Evolutionary conservation across 2,888 invertebrate genomes (phyloP).

Genomic region (Polymixis lichenea): DNA sequence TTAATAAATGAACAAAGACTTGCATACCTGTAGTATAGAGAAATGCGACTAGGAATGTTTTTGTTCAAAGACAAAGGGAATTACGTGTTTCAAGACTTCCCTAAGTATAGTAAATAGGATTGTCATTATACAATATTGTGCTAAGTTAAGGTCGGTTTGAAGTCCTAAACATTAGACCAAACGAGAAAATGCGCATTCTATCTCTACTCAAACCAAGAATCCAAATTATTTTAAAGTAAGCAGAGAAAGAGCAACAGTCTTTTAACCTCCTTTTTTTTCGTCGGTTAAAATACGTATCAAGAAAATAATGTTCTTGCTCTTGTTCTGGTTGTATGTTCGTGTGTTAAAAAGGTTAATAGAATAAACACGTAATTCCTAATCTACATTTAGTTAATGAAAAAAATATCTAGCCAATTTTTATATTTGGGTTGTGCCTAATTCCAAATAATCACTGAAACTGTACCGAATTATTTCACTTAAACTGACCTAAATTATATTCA

Average conservation of each 20-base stretch:
- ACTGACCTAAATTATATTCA: constrained; percentile 20
- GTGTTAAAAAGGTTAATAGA: not conserved
- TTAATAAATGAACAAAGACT: constrained; percentile 39
- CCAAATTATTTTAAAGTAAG: no score
- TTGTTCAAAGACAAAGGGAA: constrained; percentile 39
- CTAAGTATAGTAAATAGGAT: not conserved
- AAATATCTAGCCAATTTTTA: constrained; percentile 1
- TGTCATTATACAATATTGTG: not conserved
- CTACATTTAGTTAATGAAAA: not conserved
- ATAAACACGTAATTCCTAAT: not conserved
- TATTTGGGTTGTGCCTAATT: constrained; percentile 12
- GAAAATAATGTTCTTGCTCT: not conserved
- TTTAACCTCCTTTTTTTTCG: no score
- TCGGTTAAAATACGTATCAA: not conserved
- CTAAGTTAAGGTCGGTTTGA: not conserved
- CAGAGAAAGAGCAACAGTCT: no score
- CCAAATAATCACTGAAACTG: constrained; percentile 2
- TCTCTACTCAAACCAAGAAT: not conserved
- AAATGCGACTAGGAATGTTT: constrained; percentile 10
- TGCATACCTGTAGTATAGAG: not conserved
- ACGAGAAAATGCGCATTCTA: not conserved
- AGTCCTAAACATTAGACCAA: no score
- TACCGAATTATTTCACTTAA: constrained; percentile 15
- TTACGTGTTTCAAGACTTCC: constrained; percentile 13
- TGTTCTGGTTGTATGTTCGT: not conserved